Evolutionary conservation across 2,888 invertebrate genomes (phyloP).

Genomic region (Auanema freiburgensis): DNA sequence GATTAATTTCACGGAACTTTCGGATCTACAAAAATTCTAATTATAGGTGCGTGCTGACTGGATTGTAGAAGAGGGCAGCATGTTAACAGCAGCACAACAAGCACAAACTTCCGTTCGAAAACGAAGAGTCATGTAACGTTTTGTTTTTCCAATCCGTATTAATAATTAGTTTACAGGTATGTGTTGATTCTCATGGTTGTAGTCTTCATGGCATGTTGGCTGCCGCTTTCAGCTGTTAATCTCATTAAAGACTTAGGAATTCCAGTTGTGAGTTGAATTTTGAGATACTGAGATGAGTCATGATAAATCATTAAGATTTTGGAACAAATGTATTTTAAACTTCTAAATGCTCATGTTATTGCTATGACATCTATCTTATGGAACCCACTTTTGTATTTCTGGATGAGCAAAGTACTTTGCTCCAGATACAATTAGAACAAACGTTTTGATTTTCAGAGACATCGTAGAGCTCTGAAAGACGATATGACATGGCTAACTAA

Average conservation of each 20-base stretch:
- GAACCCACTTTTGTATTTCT: slow-evolving; percentile 63
- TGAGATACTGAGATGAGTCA: background rate
- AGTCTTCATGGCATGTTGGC: slow-evolving; percentile 58
- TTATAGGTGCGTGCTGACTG: slow-evolving; percentile 56
- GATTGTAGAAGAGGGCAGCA: slow-evolving; percentile 61
- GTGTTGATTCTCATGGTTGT: slow-evolving; percentile 63
- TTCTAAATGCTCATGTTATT: slow-evolving; percentile 58
- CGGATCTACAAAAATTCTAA: background rate
- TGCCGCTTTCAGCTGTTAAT: slow-evolving; percentile 60
- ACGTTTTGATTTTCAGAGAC: slow-evolving; percentile 44
- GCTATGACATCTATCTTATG: slow-evolving; percentile 63
- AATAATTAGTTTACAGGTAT: slow-evolving; percentile 28
- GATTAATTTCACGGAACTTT: too few species aligned
- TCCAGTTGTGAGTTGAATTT: slow-evolving; percentile 4
- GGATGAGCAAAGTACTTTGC: slow-evolving; percentile 58
- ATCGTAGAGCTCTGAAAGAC: slow-evolving; percentile 61
- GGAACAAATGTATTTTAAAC: slow-evolving; percentile 59
- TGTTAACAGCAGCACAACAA: slow-evolving; percentile 63
- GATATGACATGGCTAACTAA: slow-evolving; percentile 64
- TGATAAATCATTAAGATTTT: slow-evolving; percentile 18
- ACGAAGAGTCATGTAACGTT: slow-evolving; percentile 49
- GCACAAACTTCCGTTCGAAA: slow-evolving; percentile 49
- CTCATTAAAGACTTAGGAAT: slow-evolving; percentile 55
- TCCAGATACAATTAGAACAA: background rate
- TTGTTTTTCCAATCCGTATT: background rate